Base-by-base conservation (phyloP, 2,888 invertebrate species). In the Palloptera scutellata region DNA sequence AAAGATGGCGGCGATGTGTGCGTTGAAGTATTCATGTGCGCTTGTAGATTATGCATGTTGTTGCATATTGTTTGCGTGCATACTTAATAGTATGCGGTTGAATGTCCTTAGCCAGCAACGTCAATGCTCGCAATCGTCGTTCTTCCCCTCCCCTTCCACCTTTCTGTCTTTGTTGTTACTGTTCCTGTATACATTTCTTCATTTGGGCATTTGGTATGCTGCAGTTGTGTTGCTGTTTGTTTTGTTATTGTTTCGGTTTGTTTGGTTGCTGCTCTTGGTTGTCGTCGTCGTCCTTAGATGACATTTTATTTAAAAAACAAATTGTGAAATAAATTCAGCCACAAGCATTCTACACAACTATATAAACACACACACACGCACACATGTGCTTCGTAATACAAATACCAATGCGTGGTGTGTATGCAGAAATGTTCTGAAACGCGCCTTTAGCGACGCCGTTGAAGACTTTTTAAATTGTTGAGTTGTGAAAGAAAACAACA, bases 351-450 rank as follows among this genome's bases (percentile, higher is more conserved):
- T 30, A 2, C 30, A 57, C 65, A 62, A 62, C 61, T 66, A 43
- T 42, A 71, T 68, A 11, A 11, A 62, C 70, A 71, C 70, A 69
- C 70, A 67, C 69, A 72, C 57, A 52, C 43, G 59, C 61, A 41
- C 69, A 66, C 72, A 67, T 43, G 13, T 19, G 3, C 61, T 52
- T 40, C 15, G 55, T 60, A 45, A 63, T 48, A 62, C 45, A 64
- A 30, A 54, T 45, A 60, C 61, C 62, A 63, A 61, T 68, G 17
- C 20, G 17, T n/a, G 5, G 15, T 48, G 12, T 48, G 12, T 15
- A 48, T 48, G 48, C 6, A 30, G 3, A 30, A 30, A 30, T 30
- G 30, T 30, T 30, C 30, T 30, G 30, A 30, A 30, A 30, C 30
- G 30, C 30, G 30, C 30, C 30, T 30, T 30, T 6, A 30, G 30